A percentile compares a stretch with the other conserved stretches of the same genome.
phyloP scores from a whole-genome alignment of 2,888 invertebrate genomes.

The Drosophila fulvimacula region DNA sequence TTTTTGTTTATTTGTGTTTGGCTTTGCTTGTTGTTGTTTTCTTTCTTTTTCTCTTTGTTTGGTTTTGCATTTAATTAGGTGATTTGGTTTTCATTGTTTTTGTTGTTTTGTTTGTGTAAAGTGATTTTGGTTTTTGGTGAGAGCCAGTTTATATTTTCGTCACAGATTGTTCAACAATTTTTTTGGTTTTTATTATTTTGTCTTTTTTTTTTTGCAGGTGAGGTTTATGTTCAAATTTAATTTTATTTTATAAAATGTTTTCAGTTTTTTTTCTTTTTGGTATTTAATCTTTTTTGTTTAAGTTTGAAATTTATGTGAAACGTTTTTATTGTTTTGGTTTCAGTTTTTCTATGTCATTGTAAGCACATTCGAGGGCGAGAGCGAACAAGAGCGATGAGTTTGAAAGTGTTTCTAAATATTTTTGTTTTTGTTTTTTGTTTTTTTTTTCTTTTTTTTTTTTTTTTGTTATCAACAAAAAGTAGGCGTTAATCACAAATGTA shows the following conservation, averaged over 20 bases:
- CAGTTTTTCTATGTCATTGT: slow-evolving; percentile 28
- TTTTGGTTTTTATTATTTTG: slow-evolving; percentile 1
- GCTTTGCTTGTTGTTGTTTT: slow-evolving; percentile 34
- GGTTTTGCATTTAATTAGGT: slow-evolving; percentile 42
- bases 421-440: too few relatives aligned
- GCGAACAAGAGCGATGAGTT: slow-evolving; percentile 43
- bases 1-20: slow-evolving; percentile 43
- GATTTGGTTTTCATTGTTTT: slow-evolving; percentile 45
- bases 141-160: slow-evolving; percentile 33
- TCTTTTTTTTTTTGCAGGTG: slow-evolving; percentile 24
- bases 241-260: slow-evolving; percentile 29
- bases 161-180: slow-evolving; percentile 38
- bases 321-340: slow-evolving; percentile 58
- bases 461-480: slow-evolving; percentile 23
- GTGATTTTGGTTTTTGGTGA: slow-evolving; percentile 38
- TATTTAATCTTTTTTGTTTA: slow-evolving; percentile 12
- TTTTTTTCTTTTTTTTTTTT: neutral
- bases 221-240: slow-evolving; percentile 46
- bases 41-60: slow-evolving; percentile 22
- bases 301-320: slow-evolving; percentile 37
- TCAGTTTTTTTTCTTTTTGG: slow-evolving; percentile 11
- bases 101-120: slow-evolving; percentile 42
- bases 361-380: slow-evolving; percentile 61
- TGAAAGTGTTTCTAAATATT: slow-evolving; percentile 44
- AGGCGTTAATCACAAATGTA: slow-evolving; percentile 31